Percentiles rank a stretch among this genome's conserved stretches.
Evolutionary conservation across 2,113 vertebrate genomes (phyloP).

Genomic region (Catharus fuscescens): DNA sequence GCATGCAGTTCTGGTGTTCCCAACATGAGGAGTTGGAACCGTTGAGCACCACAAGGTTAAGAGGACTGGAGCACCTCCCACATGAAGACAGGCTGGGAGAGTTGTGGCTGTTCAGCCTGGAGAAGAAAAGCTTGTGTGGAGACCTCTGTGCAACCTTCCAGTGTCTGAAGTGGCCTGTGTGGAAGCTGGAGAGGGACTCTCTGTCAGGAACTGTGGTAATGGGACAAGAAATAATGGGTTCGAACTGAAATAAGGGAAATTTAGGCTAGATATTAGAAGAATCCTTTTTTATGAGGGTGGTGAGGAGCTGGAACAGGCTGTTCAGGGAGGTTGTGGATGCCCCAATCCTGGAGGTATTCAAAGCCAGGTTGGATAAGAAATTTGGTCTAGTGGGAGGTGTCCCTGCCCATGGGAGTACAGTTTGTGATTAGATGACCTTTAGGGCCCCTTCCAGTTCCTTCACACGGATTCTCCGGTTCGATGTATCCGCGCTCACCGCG

Average conservation of each 20-base stretch:
- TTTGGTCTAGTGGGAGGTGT: neutral
- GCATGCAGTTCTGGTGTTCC: neutral
- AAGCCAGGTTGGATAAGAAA: neutral
- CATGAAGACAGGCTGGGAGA: rapidly evolving
- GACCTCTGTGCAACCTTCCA: neutral
- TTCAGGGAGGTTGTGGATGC: neutral
- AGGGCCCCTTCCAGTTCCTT: neutral
- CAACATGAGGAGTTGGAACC: rapidly evolving
- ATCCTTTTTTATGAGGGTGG: neutral
- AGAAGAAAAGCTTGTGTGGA: neutral
- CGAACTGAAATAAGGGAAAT: neutral
- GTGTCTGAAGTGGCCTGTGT: no score
- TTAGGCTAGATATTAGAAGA: neutral
- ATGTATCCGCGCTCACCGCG: rapidly evolving
- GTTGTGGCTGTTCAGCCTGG: neutral
- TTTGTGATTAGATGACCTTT: no score
- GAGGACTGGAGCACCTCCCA: neutral
- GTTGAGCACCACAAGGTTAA: neutral
- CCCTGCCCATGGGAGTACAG: neutral
- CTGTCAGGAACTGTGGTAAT: neutral
- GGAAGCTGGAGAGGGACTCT: neutral
- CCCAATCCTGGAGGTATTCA: neutral
- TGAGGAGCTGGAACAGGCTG: neutral
- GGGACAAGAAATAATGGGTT: neutral
- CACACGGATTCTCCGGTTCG: rapidly evolving